A percentile compares a stretch with the other conserved stretches of the same genome.
Evolutionary conservation across 2,113 vertebrate genomes (phyloP).

Genomic region (Reinhardtius hippoglossoides): DNA sequence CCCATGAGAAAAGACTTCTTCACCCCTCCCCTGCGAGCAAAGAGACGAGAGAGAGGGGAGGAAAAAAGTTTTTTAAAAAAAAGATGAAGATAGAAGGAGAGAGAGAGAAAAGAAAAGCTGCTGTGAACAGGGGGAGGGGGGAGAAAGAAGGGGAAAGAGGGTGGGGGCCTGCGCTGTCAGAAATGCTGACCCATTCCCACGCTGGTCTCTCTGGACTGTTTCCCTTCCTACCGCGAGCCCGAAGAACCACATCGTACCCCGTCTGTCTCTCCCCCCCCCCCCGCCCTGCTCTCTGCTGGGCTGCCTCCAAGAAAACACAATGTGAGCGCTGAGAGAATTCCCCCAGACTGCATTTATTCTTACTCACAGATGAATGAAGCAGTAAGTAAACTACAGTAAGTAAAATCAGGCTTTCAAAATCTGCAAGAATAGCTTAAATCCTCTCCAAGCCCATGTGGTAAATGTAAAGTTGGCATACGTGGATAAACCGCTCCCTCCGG

Average conservation of each 20-base stretch:
- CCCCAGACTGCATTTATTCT: constrained; percentile 30
- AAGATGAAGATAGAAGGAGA: constrained; percentile 24
- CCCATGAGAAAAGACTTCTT: constrained; percentile 76
- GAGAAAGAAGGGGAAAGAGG: constrained; percentile 30
- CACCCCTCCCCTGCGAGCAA: constrained; percentile 56
- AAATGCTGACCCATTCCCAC: constrained; percentile 84
- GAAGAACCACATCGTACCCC: constrained; percentile 52
- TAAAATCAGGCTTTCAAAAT: background rate
- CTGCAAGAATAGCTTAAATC: background rate
- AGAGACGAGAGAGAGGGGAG: constrained; percentile 20
- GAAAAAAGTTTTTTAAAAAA: background rate
- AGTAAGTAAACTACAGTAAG: background rate
- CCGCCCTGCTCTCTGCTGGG: constrained; percentile 45
- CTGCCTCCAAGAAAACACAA: constrained; percentile 46
- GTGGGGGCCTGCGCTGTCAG: constrained; percentile 64
- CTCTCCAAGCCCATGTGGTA: constrained; percentile 17
- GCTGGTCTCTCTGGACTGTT: constrained; percentile 72
- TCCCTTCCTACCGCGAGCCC: constrained; percentile 57
- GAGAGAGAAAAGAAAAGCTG: constrained; percentile 46
- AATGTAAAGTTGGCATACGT: constrained; percentile 1
- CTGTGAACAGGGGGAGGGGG: constrained; percentile 49
- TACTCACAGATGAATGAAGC: constrained; percentile 8
- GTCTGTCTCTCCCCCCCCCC: constrained; percentile 35
- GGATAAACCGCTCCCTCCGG: constrained; percentile 8
- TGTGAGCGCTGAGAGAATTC: constrained; percentile 26